phyloP scores from a whole-genome alignment of 37 sponge, comb jelly and placozoan species.

The Chondrosia reniformis region DNA sequence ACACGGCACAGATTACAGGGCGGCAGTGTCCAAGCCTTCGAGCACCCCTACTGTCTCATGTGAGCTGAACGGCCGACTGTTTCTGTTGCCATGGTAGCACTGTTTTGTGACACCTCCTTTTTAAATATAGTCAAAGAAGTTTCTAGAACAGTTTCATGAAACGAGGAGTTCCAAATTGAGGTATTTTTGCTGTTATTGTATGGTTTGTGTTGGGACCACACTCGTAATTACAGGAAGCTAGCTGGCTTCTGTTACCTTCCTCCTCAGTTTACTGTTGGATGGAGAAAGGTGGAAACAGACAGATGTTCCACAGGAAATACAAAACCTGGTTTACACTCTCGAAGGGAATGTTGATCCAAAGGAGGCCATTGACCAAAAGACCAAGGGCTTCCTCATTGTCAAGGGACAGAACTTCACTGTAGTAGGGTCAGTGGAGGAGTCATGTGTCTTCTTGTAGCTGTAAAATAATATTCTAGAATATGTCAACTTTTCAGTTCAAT shows the following conservation, averaged over 20 bases:
- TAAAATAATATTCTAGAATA: too few relatives aligned
- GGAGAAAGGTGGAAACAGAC: slow-evolving; percentile 79
- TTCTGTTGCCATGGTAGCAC: too few relatives aligned
- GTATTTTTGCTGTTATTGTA: slow-evolving; percentile 22
- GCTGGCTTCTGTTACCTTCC: too few relatives aligned
- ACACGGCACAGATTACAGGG: slow-evolving; percentile 52
- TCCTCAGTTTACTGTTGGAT: slow-evolving; percentile 63
- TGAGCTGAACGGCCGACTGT: too few relatives aligned
- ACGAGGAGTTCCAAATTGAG: slow-evolving; percentile 54
- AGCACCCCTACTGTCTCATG: slow-evolving; percentile 70
- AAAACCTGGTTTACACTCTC: slow-evolving; percentile 54
- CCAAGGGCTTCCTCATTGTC: slow-evolving; percentile 48
- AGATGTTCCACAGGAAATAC: slow-evolving; percentile 84
- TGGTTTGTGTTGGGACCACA: too few relatives aligned
- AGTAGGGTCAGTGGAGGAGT: slow-evolving; percentile 47
- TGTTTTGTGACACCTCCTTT: too few relatives aligned
- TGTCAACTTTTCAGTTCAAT: too few relatives aligned
- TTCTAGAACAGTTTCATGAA: slow-evolving; percentile 86
- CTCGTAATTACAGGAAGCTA: too few relatives aligned
- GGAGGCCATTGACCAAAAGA: background rate
- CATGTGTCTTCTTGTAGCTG: background rate
- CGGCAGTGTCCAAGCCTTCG: slow-evolving; percentile 70
- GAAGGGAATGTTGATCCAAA: slow-evolving; percentile 23
- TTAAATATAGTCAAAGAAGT: slow-evolving; percentile 78
- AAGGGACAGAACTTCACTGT: slow-evolving; percentile 70